Conservation (phyloP, 2,888 invertebrate genomes). For the Drosophila hamatofila region DNA sequence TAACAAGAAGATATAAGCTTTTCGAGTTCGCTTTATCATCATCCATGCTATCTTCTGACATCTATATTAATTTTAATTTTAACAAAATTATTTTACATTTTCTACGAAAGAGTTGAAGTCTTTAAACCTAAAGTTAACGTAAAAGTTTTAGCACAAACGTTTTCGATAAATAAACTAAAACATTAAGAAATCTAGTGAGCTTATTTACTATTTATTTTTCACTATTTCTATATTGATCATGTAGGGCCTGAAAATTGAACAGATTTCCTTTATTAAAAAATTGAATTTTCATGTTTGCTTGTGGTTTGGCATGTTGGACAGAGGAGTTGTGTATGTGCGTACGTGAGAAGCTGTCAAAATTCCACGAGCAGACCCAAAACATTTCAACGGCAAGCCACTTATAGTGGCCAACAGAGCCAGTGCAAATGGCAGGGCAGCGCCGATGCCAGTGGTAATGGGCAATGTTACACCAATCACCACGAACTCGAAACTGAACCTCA, state of each 20-base stretch:
- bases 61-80: too few relatives aligned
- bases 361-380: constrained; percentile 23
- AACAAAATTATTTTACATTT: too few relatives aligned
- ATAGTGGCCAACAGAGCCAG: constrained; percentile 6
- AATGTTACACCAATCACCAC: constrained; percentile 35
- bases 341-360: constrained; percentile 43
- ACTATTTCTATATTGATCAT: background rate
- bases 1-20: too few relatives aligned
- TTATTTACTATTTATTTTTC: too few relatives aligned
- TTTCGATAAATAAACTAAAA: too few relatives aligned
- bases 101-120: too few relatives aligned
- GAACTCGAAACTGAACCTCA: constrained; percentile 29
- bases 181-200: too few relatives aligned
- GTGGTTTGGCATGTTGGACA: constrained; percentile 14
- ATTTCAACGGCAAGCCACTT: constrained; percentile 37
- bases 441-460: constrained; percentile 17
- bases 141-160: too few relatives aligned
- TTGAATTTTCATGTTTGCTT: constrained; percentile 68
- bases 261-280: constrained; percentile 61
- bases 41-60: too few relatives aligned
- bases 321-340: background rate
- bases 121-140: too few relatives aligned
- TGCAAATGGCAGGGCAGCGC: constrained; percentile 17
- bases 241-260: constrained; percentile 15
- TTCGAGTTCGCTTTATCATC: too few relatives aligned